phyloP scores from a whole-genome alignment of 2,113 vertebrate species.

The Oceanites oceanicus region DNA sequence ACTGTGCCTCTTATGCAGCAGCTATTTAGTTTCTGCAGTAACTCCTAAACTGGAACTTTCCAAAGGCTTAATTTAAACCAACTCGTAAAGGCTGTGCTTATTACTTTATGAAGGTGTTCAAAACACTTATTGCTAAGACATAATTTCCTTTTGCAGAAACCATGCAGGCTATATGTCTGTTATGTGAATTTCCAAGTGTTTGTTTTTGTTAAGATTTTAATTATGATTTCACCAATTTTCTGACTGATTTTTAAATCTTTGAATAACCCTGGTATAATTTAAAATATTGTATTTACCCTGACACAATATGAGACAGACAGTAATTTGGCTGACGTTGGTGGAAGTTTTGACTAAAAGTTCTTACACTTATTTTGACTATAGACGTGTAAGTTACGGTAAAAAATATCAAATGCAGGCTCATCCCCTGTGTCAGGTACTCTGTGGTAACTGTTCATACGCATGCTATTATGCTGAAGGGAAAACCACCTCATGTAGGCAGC shows the following conservation, averaged over 20 bases:
- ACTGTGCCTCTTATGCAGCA: background rate
- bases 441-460: background rate
- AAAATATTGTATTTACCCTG: background rate
- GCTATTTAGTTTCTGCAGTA: background rate
- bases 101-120: background rate
- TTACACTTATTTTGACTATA: background rate
- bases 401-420: background rate
- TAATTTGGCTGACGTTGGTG: background rate
- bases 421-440: background rate
- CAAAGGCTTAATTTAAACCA: background rate
- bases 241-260: background rate
- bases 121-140: background rate
- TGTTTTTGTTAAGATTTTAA: background rate
- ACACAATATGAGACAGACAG: background rate
- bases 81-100: background rate
- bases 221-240: background rate
- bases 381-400: background rate
- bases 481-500: background rate
- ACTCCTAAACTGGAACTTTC: background rate
- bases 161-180: background rate
- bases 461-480: background rate
- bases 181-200: background rate
- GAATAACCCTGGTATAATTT: background rate
- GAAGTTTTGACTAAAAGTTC: background rate
- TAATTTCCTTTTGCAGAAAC: background rate